phyloP scores from a whole-genome alignment of 2,113 vertebrate genomes.

The Psilopsiagon aymara region DNA sequence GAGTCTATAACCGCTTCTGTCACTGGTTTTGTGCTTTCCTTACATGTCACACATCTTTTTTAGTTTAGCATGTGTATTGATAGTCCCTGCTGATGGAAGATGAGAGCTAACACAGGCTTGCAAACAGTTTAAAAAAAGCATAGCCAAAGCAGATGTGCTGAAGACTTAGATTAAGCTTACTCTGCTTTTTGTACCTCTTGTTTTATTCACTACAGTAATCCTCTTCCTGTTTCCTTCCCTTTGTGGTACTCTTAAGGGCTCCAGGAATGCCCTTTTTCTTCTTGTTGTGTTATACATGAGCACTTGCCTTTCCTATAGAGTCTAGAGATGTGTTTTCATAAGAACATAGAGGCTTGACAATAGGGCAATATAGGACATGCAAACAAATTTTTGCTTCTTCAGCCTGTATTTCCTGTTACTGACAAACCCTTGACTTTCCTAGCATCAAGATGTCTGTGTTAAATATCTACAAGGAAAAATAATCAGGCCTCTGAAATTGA shows the following conservation, averaged over 20 bases:
- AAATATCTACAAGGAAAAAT: neutral
- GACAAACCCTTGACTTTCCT: neutral
- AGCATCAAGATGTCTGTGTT: neutral
- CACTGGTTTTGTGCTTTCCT: neutral
- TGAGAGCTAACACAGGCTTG: neutral
- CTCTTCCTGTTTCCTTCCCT: neutral
- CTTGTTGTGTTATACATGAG: neutral
- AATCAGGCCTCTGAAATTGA: neutral
- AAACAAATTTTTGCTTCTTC: neutral
- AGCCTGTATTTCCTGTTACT: neutral
- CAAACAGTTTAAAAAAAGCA: neutral
- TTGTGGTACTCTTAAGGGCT: neutral
- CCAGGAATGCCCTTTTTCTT: neutral
- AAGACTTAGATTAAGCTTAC: neutral
- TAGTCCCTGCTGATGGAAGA: neutral
- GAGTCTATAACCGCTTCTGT: neutral
- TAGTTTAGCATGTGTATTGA: neutral
- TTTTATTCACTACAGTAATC: neutral
- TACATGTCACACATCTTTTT: neutral
- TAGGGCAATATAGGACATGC: neutral
- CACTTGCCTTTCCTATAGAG: neutral
- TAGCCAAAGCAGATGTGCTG: neutral
- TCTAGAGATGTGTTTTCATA: neutral
- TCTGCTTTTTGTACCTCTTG: neutral
- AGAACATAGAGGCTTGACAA: neutral